Evolutionary conservation across 2,797 vertebrate genomes (phyloP), one percentile per base, ranked within the genome.

Genomic region (Tokudaia muenninki): DNA sequence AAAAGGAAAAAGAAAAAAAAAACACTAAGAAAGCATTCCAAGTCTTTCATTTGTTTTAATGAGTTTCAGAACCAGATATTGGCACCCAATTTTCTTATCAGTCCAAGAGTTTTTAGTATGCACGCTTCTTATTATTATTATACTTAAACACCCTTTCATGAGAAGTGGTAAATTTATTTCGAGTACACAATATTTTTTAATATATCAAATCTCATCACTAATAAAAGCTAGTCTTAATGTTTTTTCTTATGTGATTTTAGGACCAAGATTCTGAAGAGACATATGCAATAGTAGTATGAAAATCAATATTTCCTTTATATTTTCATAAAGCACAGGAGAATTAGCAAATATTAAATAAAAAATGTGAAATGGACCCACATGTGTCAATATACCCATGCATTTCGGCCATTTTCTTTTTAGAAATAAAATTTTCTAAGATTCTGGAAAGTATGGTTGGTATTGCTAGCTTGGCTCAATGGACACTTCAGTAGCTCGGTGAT

Each of bases 1-100:
- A 84, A 92, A 92, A 95, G 55, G 21, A 44, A 11, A 41, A 55
- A 57, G 12, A 13, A 57, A 57, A 31, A 21, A 17, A 41, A 22
- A 8, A 5, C 22, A 21, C 22, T 59, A 94, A 92, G 88, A 89
- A 96, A 95, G 96, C 41, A 93, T 94, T 97, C 95, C 94, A 95
- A 98, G 67, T 95, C 97, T 96, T 79, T 97, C 79, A 97, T 98
- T 98, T 97, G 67, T 97, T 97, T 98, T 97, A 97, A 97, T 97
- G 97, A 94, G 97, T 91, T 97, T 96, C 97, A 98, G 96, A 95
- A 87, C 96, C 83, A 98, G 92, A 59, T 95, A 96, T 78, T 96
- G 96, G 86, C 96, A 97, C 65, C 86, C 77, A 95, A 80, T 88
- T 95, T 91, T 96, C 95, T 97, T 93, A 98, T 98, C 87, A 98